Evolutionary conservation across 2,888 invertebrate genomes (phyloP), one percentile per base, ranked within the genome.

Genomic region (Metacarcinus magister): DNA sequence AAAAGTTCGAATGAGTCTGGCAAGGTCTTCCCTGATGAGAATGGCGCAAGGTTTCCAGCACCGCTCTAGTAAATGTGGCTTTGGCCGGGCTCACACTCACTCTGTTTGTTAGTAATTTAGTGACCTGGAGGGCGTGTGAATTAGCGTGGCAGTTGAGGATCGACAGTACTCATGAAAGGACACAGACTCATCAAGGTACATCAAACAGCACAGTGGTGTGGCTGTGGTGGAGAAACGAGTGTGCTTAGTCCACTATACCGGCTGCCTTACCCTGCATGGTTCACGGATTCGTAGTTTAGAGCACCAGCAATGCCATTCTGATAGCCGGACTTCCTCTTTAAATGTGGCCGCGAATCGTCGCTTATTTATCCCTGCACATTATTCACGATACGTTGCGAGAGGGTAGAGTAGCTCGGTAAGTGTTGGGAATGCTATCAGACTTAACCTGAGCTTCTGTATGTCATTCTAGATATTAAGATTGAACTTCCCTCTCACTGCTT

Each of bases 71-170:
- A 39, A 87, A 16, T 39, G 87, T 87, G 39, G 87, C 39, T 87
- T 87, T 39, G 87, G 32, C 87, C 39, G 19, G 87, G 19, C 87
- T 87, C 75, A 10, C n/a, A n/a, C n/a, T 87, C n/a, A 87, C 87
- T 87, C 87, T 39, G 87, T 87, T 87, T 87, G 39, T 87, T 87
- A 39, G 39, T 87, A 87, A 87, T 87, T 87, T 87, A 87, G 87
- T 19, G 87, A 39, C 32, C 87, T 87, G 39, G 39, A 87, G 87
- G 87, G 87, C 10, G 87, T 87, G 87, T 87, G 87, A 87, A 87
- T 87, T 87, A 87, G 87, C 87, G 87, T 39, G 39, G 87, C 87
- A 39, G 87, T 16, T 87, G 39, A 32, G 87, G 39, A 5, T 39
- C 39, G 32, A 87, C 16, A 13, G 39, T 87, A 87, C 39, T 39